Percentiles rank a stretch among this genome's conserved stretches.
Conservation (phyloP, 2,888 invertebrate species). For the Isoperla grammatica region DNA sequence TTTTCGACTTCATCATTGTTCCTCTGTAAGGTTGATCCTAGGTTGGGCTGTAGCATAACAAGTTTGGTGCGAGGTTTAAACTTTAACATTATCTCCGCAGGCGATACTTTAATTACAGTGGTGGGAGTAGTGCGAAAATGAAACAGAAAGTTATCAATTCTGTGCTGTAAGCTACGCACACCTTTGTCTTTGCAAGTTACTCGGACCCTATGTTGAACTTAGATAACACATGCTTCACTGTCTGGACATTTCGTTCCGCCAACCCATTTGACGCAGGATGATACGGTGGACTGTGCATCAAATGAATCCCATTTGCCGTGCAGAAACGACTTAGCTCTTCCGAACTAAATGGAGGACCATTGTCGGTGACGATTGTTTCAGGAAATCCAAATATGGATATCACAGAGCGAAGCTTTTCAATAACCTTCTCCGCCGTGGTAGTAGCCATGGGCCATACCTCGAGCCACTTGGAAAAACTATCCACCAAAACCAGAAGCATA, state of each 20-base stretch:
- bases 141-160: too few relatives aligned
- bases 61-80: background rate
- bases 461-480: slow-evolving; percentile 22
- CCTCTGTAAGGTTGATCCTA: background rate
- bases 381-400: background rate
- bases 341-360: slow-evolving; percentile 29
- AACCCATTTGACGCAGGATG: slow-evolving; percentile 14
- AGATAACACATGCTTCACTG: too few relatives aligned
- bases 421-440: background rate
- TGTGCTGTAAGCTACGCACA: background rate
- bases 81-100: too few relatives aligned
- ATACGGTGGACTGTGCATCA: slow-evolving; percentile 3
- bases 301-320: slow-evolving; percentile 4
- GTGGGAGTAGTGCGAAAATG: too few relatives aligned
- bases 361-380: slow-evolving; percentile 14
- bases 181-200: too few relatives aligned
- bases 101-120: too few relatives aligned
- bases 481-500: background rate
- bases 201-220: too few relatives aligned
- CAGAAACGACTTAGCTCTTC: slow-evolving; percentile 9
- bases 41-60: slow-evolving; percentile 1
- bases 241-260: background rate
- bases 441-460: slow-evolving; percentile 9
- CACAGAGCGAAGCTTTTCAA: background rate
- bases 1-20: background rate